Evolutionary conservation across 2,888 invertebrate species (phyloP).

Genomic region (Tuberolachnus salignus): DNA sequence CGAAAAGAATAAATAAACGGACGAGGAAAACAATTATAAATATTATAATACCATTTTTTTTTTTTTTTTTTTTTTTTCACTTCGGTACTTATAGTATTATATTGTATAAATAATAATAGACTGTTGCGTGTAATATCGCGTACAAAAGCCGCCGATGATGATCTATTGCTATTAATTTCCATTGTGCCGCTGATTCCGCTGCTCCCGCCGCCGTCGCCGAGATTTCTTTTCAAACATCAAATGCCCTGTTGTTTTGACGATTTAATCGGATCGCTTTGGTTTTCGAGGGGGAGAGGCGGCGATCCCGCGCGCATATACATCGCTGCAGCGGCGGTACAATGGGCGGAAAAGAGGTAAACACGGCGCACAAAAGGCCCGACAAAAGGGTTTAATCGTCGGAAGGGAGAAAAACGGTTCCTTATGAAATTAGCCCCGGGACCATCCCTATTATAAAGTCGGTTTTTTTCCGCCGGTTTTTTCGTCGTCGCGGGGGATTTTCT

Average conservation of each 20-base stretch:
- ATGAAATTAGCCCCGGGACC: conserved; percentile 44
- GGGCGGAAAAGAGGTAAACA: conserved; percentile 48
- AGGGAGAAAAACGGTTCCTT: conserved; percentile 53
- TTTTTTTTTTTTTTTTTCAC: no score
- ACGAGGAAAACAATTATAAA: no score
- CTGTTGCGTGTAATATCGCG: neutral
- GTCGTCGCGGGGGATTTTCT: neutral
- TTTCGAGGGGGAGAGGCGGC: conserved; percentile 3
- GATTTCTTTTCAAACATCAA: conserved; percentile 54
- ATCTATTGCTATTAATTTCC: conserved; percentile 30
- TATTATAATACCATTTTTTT: no score
- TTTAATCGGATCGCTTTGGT: conserved; percentile 56
- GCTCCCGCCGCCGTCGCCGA: neutral
- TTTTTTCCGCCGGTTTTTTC: conserved; percentile 13
- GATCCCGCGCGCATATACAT: neutral
- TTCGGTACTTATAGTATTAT: no score
- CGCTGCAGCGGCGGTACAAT: neutral
- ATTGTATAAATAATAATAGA: neutral
- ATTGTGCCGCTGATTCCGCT: conserved; percentile 13
- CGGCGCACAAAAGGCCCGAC: conserved; percentile 37
- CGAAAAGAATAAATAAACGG: no score
- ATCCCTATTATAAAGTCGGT: neutral
- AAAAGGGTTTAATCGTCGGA: conserved; percentile 55
- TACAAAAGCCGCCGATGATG: conserved; percentile 7
- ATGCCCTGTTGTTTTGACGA: conserved; percentile 55